Evolutionary conservation across 2,113 vertebrate species (phyloP).

Genomic region (Athene noctua): DNA sequence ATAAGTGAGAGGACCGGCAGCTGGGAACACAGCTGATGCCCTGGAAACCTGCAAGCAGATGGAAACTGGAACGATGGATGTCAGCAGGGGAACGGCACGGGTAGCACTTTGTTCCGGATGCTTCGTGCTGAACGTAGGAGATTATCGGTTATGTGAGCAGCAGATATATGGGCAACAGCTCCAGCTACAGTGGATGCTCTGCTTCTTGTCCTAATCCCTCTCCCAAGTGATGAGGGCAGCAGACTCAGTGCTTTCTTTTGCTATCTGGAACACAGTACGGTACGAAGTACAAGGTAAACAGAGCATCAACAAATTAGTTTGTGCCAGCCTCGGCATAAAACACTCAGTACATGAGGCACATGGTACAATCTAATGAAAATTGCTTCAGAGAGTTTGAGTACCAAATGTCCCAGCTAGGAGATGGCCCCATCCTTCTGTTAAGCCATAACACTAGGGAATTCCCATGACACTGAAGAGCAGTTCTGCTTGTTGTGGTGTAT

Average conservation of each 20-base stretch:
- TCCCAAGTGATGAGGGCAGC: not conserved
- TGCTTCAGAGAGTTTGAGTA: not conserved
- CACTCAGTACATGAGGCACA: not conserved
- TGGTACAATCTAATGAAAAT: not conserved
- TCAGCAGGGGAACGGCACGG: not conserved
- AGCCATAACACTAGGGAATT: not conserved
- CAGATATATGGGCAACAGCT: not conserved
- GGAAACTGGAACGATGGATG: not conserved
- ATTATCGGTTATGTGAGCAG: slow-evolving; percentile 43
- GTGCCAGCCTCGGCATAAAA: not conserved
- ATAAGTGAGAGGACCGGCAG: not conserved
- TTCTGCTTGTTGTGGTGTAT: not conserved
- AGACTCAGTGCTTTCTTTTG: not conserved
- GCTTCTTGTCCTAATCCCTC: not conserved
- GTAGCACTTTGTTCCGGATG: slow-evolving; percentile 23
- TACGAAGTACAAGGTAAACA: not conserved
- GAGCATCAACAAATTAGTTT: not conserved
- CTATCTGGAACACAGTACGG: not conserved
- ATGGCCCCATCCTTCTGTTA: not conserved
- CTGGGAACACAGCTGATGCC: not conserved
- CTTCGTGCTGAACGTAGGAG: not conserved
- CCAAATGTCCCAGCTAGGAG: not conserved
- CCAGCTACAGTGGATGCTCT: not conserved
- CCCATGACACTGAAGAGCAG: not conserved
- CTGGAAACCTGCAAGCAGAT: not conserved